Conservation (phyloP, 2,888 invertebrate species). For the Meandrusa payeni region DNA sequence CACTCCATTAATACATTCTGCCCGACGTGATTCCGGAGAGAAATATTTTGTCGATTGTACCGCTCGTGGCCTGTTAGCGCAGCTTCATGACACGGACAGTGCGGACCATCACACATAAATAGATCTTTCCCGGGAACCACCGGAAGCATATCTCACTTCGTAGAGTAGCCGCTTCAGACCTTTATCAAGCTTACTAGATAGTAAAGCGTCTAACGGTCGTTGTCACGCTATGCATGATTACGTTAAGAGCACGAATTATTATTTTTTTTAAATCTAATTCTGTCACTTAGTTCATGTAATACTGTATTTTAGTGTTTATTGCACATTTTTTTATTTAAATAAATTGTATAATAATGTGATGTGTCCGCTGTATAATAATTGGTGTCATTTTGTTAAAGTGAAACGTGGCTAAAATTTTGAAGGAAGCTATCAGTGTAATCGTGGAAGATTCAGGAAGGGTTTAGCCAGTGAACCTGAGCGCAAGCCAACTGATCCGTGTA, state of each 20-base stretch:
- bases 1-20: constrained; percentile 79
- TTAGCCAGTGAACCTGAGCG: constrained; percentile 57
- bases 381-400: constrained; percentile 31
- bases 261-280: constrained; percentile 45
- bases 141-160: constrained; percentile 69
- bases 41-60: constrained; percentile 80
- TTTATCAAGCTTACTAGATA: constrained; percentile 60
- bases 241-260: constrained; percentile 70
- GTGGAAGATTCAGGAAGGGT: constrained; percentile 51
- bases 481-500: constrained; percentile 68
- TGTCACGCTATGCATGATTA: constrained; percentile 78
- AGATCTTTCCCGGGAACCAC: constrained; percentile 79
- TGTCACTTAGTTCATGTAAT: constrained; percentile 53
- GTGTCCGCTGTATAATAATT: constrained; percentile 14
- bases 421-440: constrained; percentile 53
- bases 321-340: constrained; percentile 50
- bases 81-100: constrained; percentile 65
- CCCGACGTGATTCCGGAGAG: constrained; percentile 80
- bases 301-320: constrained; percentile 61
- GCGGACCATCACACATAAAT: constrained; percentile 79
- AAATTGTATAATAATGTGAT: constrained; percentile 34
- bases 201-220: constrained; percentile 64
- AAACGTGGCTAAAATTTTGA: constrained; percentile 44
- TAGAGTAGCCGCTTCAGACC: constrained; percentile 72
- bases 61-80: constrained; percentile 69